phyloP scores from a whole-genome alignment of 2,888 invertebrate species.

The Drosophila mimetica region DNA sequence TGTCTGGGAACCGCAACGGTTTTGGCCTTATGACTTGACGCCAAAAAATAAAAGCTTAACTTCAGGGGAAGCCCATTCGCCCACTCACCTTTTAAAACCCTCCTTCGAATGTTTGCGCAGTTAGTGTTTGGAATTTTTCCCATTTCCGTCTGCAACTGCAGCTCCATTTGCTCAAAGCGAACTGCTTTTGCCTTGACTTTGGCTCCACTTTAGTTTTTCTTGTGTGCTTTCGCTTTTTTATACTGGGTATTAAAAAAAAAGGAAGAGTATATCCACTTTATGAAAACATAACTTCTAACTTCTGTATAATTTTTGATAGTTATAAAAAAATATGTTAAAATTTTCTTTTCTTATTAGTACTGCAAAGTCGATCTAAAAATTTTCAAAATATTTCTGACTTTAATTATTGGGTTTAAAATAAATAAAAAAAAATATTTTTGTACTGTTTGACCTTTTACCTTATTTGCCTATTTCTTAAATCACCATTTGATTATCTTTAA shows the following conservation, averaged over 20 bases:
- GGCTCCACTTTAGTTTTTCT: conserved; percentile 20
- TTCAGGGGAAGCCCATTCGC: conserved; percentile 23
- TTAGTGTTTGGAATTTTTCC: conserved; percentile 9
- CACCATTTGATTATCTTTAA: too few relatives aligned
- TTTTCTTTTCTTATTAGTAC: too few relatives aligned
- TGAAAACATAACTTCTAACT: too few relatives aligned
- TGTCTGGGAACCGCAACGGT: conserved; percentile 43
- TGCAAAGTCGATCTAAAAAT: too few relatives aligned
- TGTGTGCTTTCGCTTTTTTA: conserved; percentile 8
- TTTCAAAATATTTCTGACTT: too few relatives aligned
- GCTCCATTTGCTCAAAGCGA: conserved; percentile 19
- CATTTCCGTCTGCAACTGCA: conserved; percentile 20
- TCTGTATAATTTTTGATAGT: too few relatives aligned
- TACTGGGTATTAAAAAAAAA: background rate
- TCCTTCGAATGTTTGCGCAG: conserved; percentile 16
- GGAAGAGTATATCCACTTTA: background rate
- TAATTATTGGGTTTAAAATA: too few relatives aligned
- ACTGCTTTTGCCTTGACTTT: conserved; percentile 18
- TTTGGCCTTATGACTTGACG: conserved; percentile 36
- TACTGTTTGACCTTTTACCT: too few relatives aligned
- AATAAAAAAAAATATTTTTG: too few relatives aligned
- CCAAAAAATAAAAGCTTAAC: conserved; percentile 42
- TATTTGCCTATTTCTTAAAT: too few relatives aligned
- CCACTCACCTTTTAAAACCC: conserved; percentile 7
- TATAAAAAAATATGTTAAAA: too few relatives aligned